A percentile compares a stretch with the other conserved stretches of the same genome.
Evolutionary conservation across 2,113 vertebrate species (phyloP).

Genomic region (Callospermophilus lateralis): DNA sequence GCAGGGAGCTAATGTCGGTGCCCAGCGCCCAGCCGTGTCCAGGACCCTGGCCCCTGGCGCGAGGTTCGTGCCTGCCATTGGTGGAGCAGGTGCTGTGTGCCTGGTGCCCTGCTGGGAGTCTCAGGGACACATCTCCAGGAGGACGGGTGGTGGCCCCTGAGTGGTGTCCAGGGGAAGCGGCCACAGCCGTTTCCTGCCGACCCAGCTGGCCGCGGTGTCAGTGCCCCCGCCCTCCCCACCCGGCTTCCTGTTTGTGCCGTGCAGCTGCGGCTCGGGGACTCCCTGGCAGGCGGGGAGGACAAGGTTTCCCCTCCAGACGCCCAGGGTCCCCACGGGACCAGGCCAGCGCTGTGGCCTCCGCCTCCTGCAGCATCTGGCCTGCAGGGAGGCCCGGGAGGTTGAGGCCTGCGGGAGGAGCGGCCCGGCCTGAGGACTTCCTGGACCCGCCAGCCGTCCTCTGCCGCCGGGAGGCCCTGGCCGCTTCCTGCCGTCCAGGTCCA

Average conservation of each 20-base stretch:
- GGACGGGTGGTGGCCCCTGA: neutral
- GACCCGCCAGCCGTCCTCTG: neutral
- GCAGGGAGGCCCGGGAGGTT: neutral
- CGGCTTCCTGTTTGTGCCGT: constrained; percentile 74
- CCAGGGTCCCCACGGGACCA: neutral
- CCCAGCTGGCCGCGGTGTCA: constrained; percentile 54
- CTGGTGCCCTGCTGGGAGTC: neutral
- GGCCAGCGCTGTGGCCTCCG: neutral
- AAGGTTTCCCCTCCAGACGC: constrained; percentile 63
- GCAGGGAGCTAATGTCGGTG: neutral
- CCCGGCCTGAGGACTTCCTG: neutral
- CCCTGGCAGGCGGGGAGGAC: constrained; percentile 56
- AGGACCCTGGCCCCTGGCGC: neutral
- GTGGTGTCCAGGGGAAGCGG: neutral
- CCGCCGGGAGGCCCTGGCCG: neutral
- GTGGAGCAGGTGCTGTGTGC: neutral
- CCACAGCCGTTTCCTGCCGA: constrained; percentile 40
- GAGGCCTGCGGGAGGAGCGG: neutral
- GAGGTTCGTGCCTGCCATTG: neutral
- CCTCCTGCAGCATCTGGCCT: constrained; percentile 59
- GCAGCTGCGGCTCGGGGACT: constrained; percentile 63
- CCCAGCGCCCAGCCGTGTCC: neutral
- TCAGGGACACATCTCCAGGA: neutral
- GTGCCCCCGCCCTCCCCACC: neutral
- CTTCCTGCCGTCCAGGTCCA: too few species aligned